These are phyloP conservation scores for Phocides pigmalion DNA, from an alignment of 1,140 invertebrate species.

Conservation along the genomic window DNA sequence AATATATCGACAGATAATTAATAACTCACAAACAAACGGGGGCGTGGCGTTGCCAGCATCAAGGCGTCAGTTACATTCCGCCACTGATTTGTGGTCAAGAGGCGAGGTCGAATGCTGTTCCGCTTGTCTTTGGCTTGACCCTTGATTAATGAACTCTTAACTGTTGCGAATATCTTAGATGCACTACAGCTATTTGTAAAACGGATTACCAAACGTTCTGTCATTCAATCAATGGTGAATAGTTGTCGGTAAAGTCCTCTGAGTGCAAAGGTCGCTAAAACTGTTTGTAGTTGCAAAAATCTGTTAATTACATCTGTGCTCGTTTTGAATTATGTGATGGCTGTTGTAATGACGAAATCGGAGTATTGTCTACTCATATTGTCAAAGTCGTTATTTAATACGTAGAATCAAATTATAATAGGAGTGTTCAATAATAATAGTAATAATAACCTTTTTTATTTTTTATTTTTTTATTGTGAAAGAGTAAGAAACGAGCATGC, in stretches of 20 bases:
- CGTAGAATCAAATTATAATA: no score
- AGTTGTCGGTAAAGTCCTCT: not conserved
- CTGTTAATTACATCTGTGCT: no score
- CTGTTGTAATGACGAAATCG: no score
- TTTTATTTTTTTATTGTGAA: no score
- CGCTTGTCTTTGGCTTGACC: conserved; percentile 33
- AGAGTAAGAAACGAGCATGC: no score
- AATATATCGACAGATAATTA: conserved; percentile 46
- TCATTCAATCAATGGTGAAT: not conserved
- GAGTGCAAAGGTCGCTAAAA: no score
- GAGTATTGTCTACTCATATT: no score
- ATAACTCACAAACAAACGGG: conserved; percentile 66
- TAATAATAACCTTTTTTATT: no score
- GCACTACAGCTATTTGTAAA: not conserved
- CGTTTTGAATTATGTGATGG: no score
- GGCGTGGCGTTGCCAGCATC: conserved; percentile 53
- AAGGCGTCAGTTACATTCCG: conserved; percentile 67
- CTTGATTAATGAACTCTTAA: conserved; percentile 34
- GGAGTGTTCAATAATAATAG: no score
- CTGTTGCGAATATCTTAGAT: conserved; percentile 16
- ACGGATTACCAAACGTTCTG: not conserved
- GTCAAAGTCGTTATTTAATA: no score
- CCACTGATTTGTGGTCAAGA: conserved; percentile 73
- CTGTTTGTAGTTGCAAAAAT: no score
- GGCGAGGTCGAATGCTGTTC: conserved; percentile 27